These are phyloP conservation scores for Vulpes vulpes DNA, from an alignment of 2,113 vertebrate species.

Conservation along the genomic window DNA sequence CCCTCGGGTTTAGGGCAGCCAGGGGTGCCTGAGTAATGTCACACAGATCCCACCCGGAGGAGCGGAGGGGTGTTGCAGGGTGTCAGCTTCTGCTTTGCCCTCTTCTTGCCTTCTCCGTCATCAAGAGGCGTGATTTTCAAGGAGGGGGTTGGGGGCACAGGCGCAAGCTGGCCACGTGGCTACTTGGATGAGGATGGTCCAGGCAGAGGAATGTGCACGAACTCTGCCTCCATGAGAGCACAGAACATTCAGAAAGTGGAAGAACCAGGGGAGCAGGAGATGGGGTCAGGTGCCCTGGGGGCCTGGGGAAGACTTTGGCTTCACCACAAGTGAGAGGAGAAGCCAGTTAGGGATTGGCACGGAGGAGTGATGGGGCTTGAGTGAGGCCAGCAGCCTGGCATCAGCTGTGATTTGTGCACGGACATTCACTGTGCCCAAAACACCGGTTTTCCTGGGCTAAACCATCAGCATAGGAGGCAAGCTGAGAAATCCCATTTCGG, in stretches of 20 bases:
- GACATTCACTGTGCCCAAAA: neutral
- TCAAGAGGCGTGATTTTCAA: neutral
- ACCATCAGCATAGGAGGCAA: neutral
- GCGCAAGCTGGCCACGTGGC: neutral
- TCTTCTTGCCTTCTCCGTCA: too few relatives aligned
- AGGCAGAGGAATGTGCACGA: fast-evolving
- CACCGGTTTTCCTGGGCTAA: neutral
- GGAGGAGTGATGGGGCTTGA: neutral
- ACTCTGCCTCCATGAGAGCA: fast-evolving
- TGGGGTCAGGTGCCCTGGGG: neutral
- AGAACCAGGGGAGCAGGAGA: neutral
- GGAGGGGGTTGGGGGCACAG: fast-evolving
- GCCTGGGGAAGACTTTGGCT: neutral
- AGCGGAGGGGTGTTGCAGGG: too few relatives aligned
- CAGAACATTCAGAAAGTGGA: too few relatives aligned
- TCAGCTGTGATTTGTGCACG: neutral
- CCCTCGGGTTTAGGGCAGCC: too few relatives aligned
- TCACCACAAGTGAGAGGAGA: neutral
- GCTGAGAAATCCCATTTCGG: neutral
- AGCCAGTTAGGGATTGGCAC: neutral
- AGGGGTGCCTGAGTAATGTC: too few relatives aligned
- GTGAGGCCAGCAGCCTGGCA: neutral
- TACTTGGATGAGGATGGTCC: neutral
- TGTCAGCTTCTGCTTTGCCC: too few relatives aligned
- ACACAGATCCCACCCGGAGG: too few relatives aligned